Evolutionary conservation across 2,113 vertebrate genomes (phyloP), one percentile per base, ranked within the genome.

Genomic region (Pholis gunnellus): DNA sequence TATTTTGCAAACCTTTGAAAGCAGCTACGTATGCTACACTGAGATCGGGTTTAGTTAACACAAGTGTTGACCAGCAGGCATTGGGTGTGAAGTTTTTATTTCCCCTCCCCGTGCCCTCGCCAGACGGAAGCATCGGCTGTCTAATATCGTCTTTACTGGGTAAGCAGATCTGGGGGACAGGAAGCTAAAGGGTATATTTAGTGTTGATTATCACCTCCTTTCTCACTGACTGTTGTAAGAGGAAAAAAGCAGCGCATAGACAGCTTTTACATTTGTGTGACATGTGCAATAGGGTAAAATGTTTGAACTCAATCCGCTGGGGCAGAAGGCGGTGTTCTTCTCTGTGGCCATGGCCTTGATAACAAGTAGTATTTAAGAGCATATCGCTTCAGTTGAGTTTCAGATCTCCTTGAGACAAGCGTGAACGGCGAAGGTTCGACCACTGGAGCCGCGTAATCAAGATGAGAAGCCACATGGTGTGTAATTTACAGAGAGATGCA

Each of bases 131-230:
- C 87, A 88, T 83, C 66, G 52, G 85, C 84, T 83, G 34, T 87
- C 80, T 83, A 54, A 90, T 75, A 66, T 76, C 74, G 31, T 78
- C 74, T 88, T 83, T 85, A 88, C 56, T 69, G 36, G 90, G 92
- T 93, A 95, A 95, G 82, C 74, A 78, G 91, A 94, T 92, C 91
- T 78, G 67, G 48, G 60, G 31, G 56, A 91, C 87, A 93, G 93
- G 93, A 95, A 93, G 89, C 84, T 59, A 82, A 79, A 54, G 68
- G 70, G 64, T 94, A 92, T 94, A 92, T 94, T 94, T 94, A 94
- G 89, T 73, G 48, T 79, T 80, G 87, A 94, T 92, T 91, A 91
- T 87, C 88, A 82, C 73, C 50, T 88, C 59, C 71, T 72, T 75
- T 78, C 68, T 63, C 61, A 72, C 61, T 83, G 90, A 78, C 79